Evolutionary conservation across 2,888 invertebrate genomes (phyloP), one percentile per base, ranked within the genome.

Genomic region (Sinotaia quadrata): DNA sequence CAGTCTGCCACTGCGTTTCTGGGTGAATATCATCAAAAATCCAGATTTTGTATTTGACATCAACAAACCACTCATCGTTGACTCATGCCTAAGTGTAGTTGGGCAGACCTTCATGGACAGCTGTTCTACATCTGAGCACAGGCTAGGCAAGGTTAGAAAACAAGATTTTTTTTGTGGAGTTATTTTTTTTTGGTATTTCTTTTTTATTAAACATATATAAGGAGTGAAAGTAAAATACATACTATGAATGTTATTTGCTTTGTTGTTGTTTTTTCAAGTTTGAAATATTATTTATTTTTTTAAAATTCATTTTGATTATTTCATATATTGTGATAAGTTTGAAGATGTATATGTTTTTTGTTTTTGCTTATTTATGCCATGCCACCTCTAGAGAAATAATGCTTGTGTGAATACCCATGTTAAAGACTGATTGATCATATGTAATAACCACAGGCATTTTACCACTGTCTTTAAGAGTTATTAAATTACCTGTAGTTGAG

Each of bases 61-160:
- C 87, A 95, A 97, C 90, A 98, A 88, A 90, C 96, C 97, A 74
- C 96, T 97, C 89, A 97, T 97, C 81, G 98, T 98, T 84, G 98
- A 98, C 90, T 96, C 97, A 68, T 98, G 98, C 91, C 91, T 98
- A 85, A 97, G 97, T 82, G 99, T 99, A 71, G 97, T 99, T 86
- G 98, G 98, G 88, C 98, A 99, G 91, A 99, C 98, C 60, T 97
- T 99, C 89, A 99, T 99, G 98, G 99, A 99, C 90, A 98, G 98
- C 61, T 99, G 99, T 90, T 97, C 97, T 75, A 98, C 98, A 74
- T 97, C 97, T 77, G 98, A 98, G 90, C 98, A 98, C 90, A 94
- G 97, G 89, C 92, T 99, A 89, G 95, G 95, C 91, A 98, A 98
- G 81, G 87, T 87, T 72, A 62, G 75, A 61, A 21, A 15, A 1